Conservation (phyloP, 2,113 vertebrate species). For the Verasper variegatus region DNA sequence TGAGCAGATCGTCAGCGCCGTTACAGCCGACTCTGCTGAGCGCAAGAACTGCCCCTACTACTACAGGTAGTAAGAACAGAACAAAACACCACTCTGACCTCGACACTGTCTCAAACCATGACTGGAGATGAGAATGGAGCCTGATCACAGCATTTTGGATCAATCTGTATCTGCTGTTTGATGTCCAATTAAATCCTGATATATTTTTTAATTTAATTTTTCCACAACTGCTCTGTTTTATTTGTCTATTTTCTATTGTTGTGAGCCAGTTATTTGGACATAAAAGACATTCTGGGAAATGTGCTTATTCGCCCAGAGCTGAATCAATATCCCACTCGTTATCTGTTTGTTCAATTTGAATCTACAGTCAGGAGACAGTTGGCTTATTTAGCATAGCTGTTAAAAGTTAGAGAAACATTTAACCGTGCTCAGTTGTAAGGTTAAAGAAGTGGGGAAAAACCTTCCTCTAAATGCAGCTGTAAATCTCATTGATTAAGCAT, state of each 20-base stretch:
- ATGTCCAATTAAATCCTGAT: not conserved
- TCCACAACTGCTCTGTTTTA: not conserved
- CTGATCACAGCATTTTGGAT: not conserved
- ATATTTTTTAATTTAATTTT: not conserved
- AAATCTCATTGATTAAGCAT: not conserved
- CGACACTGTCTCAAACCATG: not conserved
- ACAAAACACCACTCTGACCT: not conserved
- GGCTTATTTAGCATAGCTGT: not conserved
- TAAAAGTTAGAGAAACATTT: not conserved
- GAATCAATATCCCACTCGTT: not conserved
- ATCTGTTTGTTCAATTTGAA: not conserved
- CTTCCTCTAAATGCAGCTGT: not conserved
- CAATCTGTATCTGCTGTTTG: not conserved
- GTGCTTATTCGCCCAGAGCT: not conserved
- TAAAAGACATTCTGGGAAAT: not conserved
- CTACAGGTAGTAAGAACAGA: conserved; percentile 88
- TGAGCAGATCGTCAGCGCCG: conserved; percentile 94
- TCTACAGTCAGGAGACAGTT: not conserved
- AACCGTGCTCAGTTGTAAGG: not conserved
- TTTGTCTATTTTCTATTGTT: not conserved
- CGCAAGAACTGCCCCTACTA: conserved; percentile 95
- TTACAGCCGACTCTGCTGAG: conserved; percentile 88
- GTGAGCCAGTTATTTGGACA: not conserved
- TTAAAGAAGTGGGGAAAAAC: not conserved
- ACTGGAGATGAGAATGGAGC: not conserved